Percentiles rank a stretch among this genome's conserved stretches.
Conservation (phyloP, 1,140 invertebrate genomes). For the Drosophila pruinosa region DNA sequence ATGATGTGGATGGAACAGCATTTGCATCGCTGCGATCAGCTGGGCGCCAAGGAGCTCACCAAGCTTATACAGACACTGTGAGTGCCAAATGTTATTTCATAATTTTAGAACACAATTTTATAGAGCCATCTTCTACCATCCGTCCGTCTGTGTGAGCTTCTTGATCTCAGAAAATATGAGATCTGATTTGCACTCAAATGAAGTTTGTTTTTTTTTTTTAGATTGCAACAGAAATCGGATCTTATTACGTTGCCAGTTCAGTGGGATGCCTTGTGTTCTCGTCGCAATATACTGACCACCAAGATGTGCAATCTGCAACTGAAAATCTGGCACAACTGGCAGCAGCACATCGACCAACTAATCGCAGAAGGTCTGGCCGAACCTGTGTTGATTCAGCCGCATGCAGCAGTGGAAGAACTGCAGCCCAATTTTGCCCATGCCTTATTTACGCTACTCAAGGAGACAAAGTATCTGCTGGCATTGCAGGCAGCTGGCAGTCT, state of each 20-base stretch:
- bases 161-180: too few species aligned
- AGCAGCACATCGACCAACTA: conserved; percentile 57
- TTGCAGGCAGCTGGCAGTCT: conserved; percentile 53
- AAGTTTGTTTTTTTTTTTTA: background rate
- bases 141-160: too few species aligned
- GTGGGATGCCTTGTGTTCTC: conserved; percentile 51
- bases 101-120: too few species aligned
- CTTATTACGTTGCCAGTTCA: conserved; percentile 19
- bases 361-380: conserved; percentile 63
- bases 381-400: conserved; percentile 36
- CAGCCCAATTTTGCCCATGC: conserved; percentile 64
- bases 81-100: too few species aligned
- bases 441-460: conserved; percentile 67
- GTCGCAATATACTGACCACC: conserved; percentile 72
- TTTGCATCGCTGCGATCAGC: conserved; percentile 58
- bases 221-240: conserved; percentile 44
- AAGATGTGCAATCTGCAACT: conserved; percentile 73
- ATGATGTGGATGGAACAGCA: conserved; percentile 87
- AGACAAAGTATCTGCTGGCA: conserved; percentile 70
- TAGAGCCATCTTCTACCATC: too few species aligned
- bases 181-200: too few species aligned
- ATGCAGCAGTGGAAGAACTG: conserved; percentile 24
- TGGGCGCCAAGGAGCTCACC: conserved; percentile 57
- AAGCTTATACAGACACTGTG: conserved; percentile 56
- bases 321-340: conserved; percentile 77